Evolutionary conservation across 1,140 invertebrate species (phyloP), one percentile per base, ranked within the genome.

Genomic region (Temnothorax curvispinosus): DNA sequence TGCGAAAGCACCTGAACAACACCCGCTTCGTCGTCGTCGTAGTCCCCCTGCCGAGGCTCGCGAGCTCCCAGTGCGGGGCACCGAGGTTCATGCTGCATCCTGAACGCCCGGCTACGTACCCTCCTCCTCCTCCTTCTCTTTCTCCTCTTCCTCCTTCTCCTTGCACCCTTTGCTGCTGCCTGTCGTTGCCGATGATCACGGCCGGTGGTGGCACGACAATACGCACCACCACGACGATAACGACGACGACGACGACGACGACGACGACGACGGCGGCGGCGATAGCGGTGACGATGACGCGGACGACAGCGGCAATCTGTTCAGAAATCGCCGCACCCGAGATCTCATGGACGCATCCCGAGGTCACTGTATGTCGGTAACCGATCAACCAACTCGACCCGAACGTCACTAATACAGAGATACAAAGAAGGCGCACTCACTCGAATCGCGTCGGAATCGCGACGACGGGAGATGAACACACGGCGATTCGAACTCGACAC

Each of bases 31-130:
- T 77, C 75, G 75, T 77, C 75, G 84, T 78, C 76, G 77, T 80
- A 67, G 77, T 87, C 88, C 92, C 93, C 94, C 94, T 94, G 93
- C 92, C 92, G 92, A 94, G 92, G 91, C 93, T 94, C 93, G 89
- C 92, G 88, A 93, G 92, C 93, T 95, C 93, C 94, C 93, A 93
- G 80, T 92, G 92, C 93, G 92, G 92, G 93, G 86, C 91, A 92
- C 93, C 91, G 94, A 92, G 93, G 94, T 94, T 95, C 95, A 95
- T 95, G 93, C 94, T 95, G 94, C 95, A 95, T 95, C 92, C 94
- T 95, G 94, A 89, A 93, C 93, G 67, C 88, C 91, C 91, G 88
- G 89, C 91, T 82, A 75, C 90, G 86, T 90, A 89, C 88, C 88
- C 90, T 90, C 90, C 91, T 92, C 87, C 86, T 87, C 78, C 13